Conservation (phyloP, 2,797 vertebrate species). For the Ctenopoma multispine region DNA sequence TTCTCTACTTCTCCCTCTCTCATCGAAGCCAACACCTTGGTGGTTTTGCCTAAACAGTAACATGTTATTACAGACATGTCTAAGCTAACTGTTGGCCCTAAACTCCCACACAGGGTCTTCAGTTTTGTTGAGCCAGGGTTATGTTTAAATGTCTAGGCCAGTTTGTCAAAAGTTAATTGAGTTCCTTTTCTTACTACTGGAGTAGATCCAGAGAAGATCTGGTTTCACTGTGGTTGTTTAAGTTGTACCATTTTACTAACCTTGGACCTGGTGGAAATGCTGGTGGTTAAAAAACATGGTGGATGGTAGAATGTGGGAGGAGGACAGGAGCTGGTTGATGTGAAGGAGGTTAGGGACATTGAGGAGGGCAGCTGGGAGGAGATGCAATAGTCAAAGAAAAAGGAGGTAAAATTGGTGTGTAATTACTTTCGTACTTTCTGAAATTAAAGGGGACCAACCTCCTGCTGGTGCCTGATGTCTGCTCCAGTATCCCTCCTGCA, state of each 20-base stretch:
- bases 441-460: conserved; percentile 63
- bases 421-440: conserved; percentile 58
- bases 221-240: neutral
- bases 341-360: neutral
- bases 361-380: conserved; percentile 30
- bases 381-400: conserved; percentile 28
- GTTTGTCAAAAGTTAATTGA: neutral
- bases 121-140: too few species aligned
- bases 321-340: conserved; percentile 5
- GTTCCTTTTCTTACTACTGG: too few species aligned
- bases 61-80: neutral
- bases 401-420: conserved; percentile 57
- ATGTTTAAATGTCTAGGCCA: neutral
- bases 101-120: neutral
- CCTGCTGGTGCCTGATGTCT: conserved; percentile 44
- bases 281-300: too few species aligned
- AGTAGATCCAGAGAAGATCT: neutral
- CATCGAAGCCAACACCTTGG: conserved; percentile 43
- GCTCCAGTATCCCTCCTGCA: conserved; percentile 5
- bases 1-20: conserved; percentile 1
- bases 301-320: neutral
- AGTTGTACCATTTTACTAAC: too few species aligned
- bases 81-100: neutral
- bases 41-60: conserved; percentile 18
- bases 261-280: too few species aligned